Evolutionary conservation across 2,113 vertebrate species (phyloP).

Genomic region (Thunnus maccoyii): DNA sequence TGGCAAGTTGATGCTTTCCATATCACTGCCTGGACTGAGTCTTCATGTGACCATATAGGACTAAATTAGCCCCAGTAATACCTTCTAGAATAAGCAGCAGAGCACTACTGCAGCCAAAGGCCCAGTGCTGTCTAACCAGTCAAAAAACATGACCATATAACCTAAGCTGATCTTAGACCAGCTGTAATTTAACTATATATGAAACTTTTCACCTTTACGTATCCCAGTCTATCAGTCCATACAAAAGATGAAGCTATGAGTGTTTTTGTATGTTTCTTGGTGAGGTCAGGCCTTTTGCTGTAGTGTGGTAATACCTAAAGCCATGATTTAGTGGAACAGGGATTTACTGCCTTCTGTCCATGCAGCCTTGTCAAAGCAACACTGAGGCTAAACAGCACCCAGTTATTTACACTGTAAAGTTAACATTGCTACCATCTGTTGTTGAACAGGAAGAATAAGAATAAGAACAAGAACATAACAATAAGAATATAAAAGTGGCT

Average conservation of each 20-base stretch:
- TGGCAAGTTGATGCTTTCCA: not conserved
- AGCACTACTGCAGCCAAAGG: not conserved
- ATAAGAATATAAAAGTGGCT: not conserved
- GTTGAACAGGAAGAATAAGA: not conserved
- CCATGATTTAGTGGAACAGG: slow-evolving; percentile 72
- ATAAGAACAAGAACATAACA: not conserved
- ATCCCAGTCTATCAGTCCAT: not conserved
- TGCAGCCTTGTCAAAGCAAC: slow-evolving; percentile 14
- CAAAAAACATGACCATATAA: not conserved
- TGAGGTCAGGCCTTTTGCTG: slow-evolving; percentile 24
- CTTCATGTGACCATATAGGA: slow-evolving; percentile 11
- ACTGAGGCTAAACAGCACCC: not conserved
- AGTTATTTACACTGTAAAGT: not conserved
- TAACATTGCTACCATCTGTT: not conserved
- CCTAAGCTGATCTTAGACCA: not conserved
- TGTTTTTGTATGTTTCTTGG: slow-evolving; percentile 16
- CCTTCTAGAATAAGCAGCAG: slow-evolving; percentile 24
- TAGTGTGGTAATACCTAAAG: slow-evolving; percentile 77
- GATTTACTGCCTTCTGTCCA: slow-evolving; percentile 69
- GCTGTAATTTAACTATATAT: not conserved
- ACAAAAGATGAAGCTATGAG: not conserved
- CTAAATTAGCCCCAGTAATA: slow-evolving; percentile 41
- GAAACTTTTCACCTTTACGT: not conserved
- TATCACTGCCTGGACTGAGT: not conserved
- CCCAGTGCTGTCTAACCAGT: not conserved